Conservation (phyloP, 2,797 vertebrate species). For the Carapus acus region DNA sequence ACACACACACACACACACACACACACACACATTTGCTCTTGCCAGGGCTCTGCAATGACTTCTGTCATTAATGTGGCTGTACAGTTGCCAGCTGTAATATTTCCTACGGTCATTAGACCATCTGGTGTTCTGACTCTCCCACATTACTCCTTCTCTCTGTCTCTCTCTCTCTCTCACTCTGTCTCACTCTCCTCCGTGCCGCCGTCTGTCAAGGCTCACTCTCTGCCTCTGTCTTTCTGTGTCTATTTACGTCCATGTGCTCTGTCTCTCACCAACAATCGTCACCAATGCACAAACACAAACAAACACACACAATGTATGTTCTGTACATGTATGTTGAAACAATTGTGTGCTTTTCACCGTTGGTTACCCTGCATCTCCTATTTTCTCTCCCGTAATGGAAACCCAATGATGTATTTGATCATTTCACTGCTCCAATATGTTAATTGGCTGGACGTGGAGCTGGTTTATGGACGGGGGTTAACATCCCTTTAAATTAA, state of each 20-base stretch:
- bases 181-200: conserved; percentile 20
- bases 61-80: conserved; percentile 65
- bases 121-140: conserved; percentile 61
- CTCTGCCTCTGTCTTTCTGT: conserved; percentile 9
- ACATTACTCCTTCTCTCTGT: conserved; percentile 39
- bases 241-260: conserved; percentile 1
- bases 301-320: too few relatives aligned
- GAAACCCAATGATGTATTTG: conserved; percentile 40
- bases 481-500: conserved; percentile 45
- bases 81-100: conserved; percentile 68
- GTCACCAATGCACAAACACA: too few relatives aligned
- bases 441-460: conserved; percentile 44
- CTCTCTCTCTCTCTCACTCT: conserved; percentile 25
- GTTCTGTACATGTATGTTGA: too few relatives aligned
- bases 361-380: not conserved
- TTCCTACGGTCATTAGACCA: conserved; percentile 72
- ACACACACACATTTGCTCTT: conserved; percentile 26
- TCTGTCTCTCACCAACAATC: not conserved
- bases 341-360: not conserved
- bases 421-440: conserved; percentile 36
- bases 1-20: conserved; percentile 14
- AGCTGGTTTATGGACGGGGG: conserved; percentile 29
- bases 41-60: conserved; percentile 58
- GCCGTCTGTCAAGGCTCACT: conserved; percentile 8
- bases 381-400: conserved; percentile 26